These are phyloP conservation scores for Catocala fraxini DNA, from an alignment of 2,888 invertebrate species.

Conservation along the genomic window DNA sequence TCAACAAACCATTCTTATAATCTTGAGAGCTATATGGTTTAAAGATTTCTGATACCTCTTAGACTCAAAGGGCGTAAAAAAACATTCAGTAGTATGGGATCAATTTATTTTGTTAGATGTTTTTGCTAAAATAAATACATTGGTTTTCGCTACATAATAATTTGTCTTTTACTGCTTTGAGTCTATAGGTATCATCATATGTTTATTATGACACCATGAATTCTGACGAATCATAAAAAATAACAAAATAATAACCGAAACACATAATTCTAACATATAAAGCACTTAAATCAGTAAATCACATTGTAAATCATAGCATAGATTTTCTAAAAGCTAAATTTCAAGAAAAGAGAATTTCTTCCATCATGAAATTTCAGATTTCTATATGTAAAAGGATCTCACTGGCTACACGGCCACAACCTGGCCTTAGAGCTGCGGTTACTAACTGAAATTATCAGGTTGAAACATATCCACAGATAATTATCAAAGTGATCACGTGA, in stretches of 20 bases:
- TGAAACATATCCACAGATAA: no score
- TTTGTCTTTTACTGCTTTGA: no score
- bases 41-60: background rate
- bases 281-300: slow-evolving; percentile 7
- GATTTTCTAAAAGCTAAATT: slow-evolving; percentile 10
- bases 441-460: no score
- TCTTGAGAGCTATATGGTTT: background rate
- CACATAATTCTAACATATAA: slow-evolving; percentile 15
- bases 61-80: background rate
- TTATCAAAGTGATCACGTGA: no score
- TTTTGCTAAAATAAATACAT: no score
- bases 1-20: slow-evolving; percentile 9
- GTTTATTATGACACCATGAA: no score
- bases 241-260: background rate
- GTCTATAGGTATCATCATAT: no score
- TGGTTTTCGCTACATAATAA: no score
- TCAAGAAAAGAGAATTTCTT: background rate
- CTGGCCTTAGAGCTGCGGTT: no score
- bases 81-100: background rate
- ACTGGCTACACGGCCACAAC: background rate
- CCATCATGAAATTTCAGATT: background rate
- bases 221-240: background rate
- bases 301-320: background rate
- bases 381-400: background rate
- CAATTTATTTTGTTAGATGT: no score